Conservation (phyloP, 1,140 invertebrate genomes). For the Halictus rubicundus region DNA sequence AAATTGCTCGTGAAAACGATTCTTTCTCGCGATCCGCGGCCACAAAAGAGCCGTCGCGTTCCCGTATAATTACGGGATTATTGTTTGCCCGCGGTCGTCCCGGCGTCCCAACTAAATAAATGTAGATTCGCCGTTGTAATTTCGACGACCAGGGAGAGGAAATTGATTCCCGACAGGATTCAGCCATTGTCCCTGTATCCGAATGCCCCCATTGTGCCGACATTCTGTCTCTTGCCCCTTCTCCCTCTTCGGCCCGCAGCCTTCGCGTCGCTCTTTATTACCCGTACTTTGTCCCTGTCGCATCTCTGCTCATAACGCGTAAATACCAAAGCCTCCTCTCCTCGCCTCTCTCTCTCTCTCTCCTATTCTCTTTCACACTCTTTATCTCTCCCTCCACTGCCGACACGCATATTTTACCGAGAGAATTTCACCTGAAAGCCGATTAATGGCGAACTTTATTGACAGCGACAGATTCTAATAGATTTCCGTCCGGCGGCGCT, state of each 20-base stretch:
- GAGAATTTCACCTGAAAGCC: neutral
- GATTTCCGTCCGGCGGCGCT: neutral
- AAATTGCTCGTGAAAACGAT: neutral
- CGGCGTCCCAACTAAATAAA: constrained; percentile 24
- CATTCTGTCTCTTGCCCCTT: constrained; percentile 17
- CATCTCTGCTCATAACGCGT: constrained; percentile 2
- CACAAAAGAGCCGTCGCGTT: neutral
- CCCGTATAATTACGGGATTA: constrained; percentile 37
- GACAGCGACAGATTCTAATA: constrained; percentile 1
- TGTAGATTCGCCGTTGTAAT: constrained; percentile 46
- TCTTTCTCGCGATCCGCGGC: neutral
- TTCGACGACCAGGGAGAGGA: constrained; percentile 31
- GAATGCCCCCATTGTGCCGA: constrained; percentile 24
- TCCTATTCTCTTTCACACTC: no score
- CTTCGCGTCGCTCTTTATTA: constrained; percentile 31
- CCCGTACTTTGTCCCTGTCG: constrained; percentile 22
- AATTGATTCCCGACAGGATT: constrained; percentile 46
- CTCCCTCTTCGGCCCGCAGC: no score
- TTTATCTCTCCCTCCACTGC: no score
- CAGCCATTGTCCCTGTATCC: constrained; percentile 37
- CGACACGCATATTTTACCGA: neutral
- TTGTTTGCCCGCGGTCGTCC: constrained; percentile 6
- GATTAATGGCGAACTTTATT: neutral
- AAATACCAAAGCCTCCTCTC: no score
- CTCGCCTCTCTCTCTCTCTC: no score